phyloP scores from a whole-genome alignment of 2,113 vertebrate genomes.

The Coptodon bakossiorum region DNA sequence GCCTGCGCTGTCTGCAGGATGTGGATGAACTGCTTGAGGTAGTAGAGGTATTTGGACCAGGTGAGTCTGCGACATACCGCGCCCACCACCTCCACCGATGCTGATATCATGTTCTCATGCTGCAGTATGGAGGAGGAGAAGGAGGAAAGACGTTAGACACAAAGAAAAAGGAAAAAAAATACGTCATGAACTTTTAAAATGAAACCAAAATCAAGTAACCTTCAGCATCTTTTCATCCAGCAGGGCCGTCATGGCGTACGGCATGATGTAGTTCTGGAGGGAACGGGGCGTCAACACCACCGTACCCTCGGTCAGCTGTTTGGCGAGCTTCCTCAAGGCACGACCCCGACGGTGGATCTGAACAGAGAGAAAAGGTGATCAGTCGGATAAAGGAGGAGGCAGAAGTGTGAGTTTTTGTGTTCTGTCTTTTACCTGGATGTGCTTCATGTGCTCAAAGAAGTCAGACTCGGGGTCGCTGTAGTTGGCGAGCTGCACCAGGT shows the following conservation, averaged over 20 bases:
- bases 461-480: conserved; percentile 88
- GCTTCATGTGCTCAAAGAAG: conserved; percentile 99
- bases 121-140: conserved; percentile 22
- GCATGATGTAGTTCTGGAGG: conserved; percentile 94
- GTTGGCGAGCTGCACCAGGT: conserved; percentile 89
- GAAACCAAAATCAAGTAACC: conserved; percentile 57
- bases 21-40: conserved; percentile 90
- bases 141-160: neutral
- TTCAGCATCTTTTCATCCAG: conserved; percentile 89
- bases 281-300: conserved; percentile 80
- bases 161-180: neutral
- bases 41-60: conserved; percentile 90
- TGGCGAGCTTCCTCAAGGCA: conserved; percentile 87
- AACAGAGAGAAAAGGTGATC: neutral
- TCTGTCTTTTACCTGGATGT: conserved; percentile 84
- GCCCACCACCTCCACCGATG: conserved; percentile 86
- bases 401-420: too few species aligned
- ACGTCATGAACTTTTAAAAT: rapidly evolving
- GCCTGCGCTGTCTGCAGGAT: conserved; percentile 82
- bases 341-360: conserved; percentile 92
- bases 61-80: conserved; percentile 85
- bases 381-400: rapidly evolving
- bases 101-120: conserved; percentile 87
- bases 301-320: conserved; percentile 82
- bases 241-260: conserved; percentile 85